Evolutionary conservation across 2,113 vertebrate genomes (phyloP), one percentile per base, ranked within the genome.

Genomic region (Sinocyclocheilus rhinocerous): DNA sequence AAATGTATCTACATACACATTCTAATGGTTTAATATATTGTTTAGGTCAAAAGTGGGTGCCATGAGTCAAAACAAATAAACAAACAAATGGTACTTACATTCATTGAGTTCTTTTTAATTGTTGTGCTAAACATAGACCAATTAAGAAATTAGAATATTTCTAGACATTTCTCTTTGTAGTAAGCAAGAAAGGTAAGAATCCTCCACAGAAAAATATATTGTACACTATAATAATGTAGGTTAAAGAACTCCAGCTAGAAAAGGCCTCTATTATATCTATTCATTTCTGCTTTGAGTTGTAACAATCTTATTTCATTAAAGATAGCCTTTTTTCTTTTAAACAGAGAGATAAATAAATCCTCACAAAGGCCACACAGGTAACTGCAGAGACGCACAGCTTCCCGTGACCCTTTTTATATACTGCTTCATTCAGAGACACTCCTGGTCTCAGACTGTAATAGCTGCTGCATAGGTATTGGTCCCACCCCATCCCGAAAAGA

Each of bases 401-500:
- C 72, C 36, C n/a, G 65, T 77, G 63, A 80, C 59, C 77, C 45
- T 83, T 48, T 12, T 87, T 87, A 84, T 72, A 70, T 72, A 87
- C 88, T 89, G 85, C 84, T 88, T 85, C 63, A 55, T 65, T 88
- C 59, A 16, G 59, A 86, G 81, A 89, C 80, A 78, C 70, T 57
- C 26, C 4, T 20, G 81, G 67, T 79, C 85, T 85, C 84, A 45
- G 42, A 45, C 26, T 81, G 61, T 84, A 80, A 87, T 89, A 87
- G 86, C 89, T 87, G 86, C 89, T 87, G 89, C 87, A 79, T 87
- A 81, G 80, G 50, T 75, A 84, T 91, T 91, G 91, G 91, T 91
- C 91, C 90, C 91, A 86, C 85, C 88, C 82, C 45, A 63, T 75
- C 78, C 87, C 85, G 29, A 76, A 78, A 87, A 59, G 67, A 79